Percentiles rank a stretch among this genome's conserved stretches.
Evolutionary conservation across 2,797 vertebrate species (phyloP).

Genomic region (Pantherophis alleghaniensis): DNA sequence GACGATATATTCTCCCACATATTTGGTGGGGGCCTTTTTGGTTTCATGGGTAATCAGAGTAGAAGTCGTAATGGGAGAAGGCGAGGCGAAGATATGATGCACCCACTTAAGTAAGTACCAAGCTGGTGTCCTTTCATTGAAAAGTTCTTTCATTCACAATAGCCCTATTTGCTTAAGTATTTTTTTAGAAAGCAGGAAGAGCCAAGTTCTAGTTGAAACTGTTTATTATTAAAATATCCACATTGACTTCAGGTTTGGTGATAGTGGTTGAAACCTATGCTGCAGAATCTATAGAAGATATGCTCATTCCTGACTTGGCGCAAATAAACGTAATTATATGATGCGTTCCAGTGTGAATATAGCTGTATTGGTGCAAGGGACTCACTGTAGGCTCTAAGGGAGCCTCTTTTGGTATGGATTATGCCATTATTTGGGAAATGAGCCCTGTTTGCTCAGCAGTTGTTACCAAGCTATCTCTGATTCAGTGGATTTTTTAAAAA

Average conservation of each 20-base stretch:
- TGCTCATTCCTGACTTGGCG: background rate
- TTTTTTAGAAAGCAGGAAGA: background rate
- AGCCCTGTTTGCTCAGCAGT: background rate
- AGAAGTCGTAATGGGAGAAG: conserved; percentile 92
- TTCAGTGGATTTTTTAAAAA: background rate
- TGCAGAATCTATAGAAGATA: background rate
- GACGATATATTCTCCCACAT: conserved; percentile 99
- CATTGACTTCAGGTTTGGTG: background rate
- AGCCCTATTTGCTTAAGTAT: background rate
- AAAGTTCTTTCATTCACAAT: background rate
- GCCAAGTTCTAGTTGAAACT: background rate
- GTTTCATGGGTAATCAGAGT: conserved; percentile 94
- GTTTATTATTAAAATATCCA: background rate
- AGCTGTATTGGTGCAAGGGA: background rate
- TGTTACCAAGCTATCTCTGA: background rate
- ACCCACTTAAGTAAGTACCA: conserved; percentile 91
- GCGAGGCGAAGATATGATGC: conserved; percentile 98
- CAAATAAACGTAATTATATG: background rate
- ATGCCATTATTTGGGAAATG: background rate
- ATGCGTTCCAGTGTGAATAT: background rate
- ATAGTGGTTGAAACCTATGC: background rate
- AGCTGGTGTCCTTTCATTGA: background rate
- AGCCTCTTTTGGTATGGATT: background rate
- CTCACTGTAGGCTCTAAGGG: background rate
- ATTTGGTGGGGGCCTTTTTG: conserved; percentile 94